Percentiles rank a stretch among this genome's conserved stretches.
phyloP scores from a whole-genome alignment of 2,888 invertebrate species.

The Hylaea fasciaria region DNA sequence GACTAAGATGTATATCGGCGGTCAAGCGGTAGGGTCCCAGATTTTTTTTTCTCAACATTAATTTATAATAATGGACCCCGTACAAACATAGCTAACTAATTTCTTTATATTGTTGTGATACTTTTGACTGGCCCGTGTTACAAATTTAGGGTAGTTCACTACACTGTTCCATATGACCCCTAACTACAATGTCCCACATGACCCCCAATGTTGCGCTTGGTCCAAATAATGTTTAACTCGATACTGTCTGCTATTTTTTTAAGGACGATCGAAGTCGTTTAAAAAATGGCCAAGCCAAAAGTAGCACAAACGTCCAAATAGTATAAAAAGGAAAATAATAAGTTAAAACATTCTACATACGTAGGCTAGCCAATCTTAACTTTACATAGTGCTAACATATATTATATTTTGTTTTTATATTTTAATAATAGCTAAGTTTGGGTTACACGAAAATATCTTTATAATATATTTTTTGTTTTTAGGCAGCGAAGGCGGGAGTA shows the following conservation, averaged over 20 bases:
- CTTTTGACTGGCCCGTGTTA: constrained; percentile 19
- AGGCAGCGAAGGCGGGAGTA: no score
- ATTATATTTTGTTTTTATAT: constrained; percentile 50
- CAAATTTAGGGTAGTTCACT: not conserved
- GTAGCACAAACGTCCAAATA: constrained; percentile 43
- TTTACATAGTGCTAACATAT: constrained; percentile 59
- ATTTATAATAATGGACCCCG: constrained; percentile 34
- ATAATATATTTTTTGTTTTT: not conserved
- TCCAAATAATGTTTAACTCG: not conserved
- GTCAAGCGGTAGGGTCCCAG: no score
- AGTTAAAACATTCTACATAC: constrained; percentile 46
- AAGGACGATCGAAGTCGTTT: not conserved
- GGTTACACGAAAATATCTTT: constrained; percentile 37
- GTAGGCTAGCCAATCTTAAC: constrained; percentile 55
- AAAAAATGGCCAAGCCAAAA: constrained; percentile 36
- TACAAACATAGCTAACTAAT: constrained; percentile 30
- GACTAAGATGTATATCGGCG: no score
- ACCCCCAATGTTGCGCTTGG: not conserved
- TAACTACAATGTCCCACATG: not conserved
- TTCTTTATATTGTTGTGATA: constrained; percentile 10
- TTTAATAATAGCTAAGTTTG: constrained; percentile 45
- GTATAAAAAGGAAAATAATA: constrained; percentile 40
- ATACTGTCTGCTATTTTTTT: not conserved
- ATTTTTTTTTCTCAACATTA: constrained; percentile 17
- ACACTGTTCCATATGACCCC: not conserved